Percentiles rank a stretch among this genome's conserved stretches.
These are phyloP conservation scores for Leucopsar rothschildi DNA, from an alignment of 2,113 vertebrate species.

Conservation along the genomic window DNA sequence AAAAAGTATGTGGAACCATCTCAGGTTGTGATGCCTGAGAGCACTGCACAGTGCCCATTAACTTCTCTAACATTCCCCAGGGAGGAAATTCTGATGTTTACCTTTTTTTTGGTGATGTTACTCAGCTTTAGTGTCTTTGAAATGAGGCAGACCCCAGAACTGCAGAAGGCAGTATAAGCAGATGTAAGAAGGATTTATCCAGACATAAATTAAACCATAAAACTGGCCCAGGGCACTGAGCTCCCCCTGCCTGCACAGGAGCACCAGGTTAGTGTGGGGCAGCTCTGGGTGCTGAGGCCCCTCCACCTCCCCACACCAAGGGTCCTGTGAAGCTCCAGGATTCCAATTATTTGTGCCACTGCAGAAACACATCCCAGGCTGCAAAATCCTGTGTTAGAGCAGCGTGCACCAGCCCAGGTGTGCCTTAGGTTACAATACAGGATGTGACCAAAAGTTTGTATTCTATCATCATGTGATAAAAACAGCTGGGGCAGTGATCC, in stretches of 20 bases:
- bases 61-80: not conserved
- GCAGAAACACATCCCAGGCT: not conserved
- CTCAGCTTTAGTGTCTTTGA: not conserved
- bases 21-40: not conserved
- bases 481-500: too few species aligned
- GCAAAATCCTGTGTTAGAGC: not conserved
- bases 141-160: not conserved
- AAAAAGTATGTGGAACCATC: not conserved
- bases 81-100: not conserved
- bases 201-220: not conserved
- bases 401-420: not conserved
- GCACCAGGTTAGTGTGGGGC: fast-evolving
- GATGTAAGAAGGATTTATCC: not conserved
- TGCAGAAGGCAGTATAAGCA: not conserved
- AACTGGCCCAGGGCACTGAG: not conserved
- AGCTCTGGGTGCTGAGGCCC: not conserved
- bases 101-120: not conserved
- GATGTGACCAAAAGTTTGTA: too few species aligned
- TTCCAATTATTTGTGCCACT: fast-evolving
- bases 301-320: not conserved
- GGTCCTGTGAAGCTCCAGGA: not conserved
- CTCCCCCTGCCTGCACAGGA: not conserved
- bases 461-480: too few species aligned
- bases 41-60: not conserved
- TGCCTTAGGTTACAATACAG: too few species aligned